These are phyloP conservation scores for Sphenopsis melanotis DNA, from an alignment of 2,797 vertebrate species.

Conservation along the genomic window DNA sequence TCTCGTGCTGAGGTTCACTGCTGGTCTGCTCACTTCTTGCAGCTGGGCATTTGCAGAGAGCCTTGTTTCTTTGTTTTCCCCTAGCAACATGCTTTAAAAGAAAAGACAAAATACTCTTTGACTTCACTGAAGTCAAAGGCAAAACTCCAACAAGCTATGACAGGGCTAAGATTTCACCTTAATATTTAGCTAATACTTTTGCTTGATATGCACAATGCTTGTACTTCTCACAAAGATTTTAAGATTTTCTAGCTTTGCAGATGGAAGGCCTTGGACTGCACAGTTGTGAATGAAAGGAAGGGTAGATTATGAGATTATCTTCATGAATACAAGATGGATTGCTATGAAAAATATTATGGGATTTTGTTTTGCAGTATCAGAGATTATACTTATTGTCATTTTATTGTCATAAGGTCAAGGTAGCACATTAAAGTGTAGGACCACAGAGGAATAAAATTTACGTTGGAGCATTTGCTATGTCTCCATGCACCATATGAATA, in stretches of 20 bases:
- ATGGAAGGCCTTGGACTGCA: background rate
- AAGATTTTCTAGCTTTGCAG: background rate
- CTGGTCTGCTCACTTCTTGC: background rate
- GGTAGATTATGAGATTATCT: background rate
- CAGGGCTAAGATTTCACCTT: background rate
- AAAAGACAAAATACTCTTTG: background rate
- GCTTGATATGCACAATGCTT: background rate
- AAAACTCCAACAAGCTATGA: background rate
- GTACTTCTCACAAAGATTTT: background rate
- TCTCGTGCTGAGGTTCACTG: background rate
- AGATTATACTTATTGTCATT: background rate
- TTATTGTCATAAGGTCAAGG: background rate
- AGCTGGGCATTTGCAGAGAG: background rate
- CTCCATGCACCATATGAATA: background rate
- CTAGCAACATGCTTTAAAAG: background rate
- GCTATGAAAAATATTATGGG: background rate
- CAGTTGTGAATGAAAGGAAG: background rate
- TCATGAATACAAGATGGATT: background rate
- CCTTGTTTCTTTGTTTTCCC: conserved; percentile 1
- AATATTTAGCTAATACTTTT: background rate
- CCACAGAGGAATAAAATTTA: background rate
- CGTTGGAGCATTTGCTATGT: fast-evolving
- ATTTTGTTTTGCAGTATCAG: background rate
- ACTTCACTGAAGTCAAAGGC: background rate
- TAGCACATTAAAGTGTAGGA: background rate